Base-by-base conservation (phyloP, 2,797 vertebrate species). In the Arctocebus calabarensis region DNA sequence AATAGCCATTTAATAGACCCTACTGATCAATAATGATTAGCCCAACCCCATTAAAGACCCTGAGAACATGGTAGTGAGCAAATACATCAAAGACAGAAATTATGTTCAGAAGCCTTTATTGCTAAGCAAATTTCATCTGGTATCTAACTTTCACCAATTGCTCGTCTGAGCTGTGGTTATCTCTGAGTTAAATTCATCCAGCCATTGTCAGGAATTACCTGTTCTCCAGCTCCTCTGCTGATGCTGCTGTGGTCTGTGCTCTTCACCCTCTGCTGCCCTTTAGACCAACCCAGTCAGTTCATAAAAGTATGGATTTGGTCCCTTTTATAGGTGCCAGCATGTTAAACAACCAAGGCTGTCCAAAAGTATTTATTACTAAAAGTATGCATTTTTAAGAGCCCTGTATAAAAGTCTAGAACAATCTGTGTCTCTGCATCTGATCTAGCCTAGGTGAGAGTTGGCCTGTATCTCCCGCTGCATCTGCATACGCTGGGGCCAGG, bases 221-320 rank as follows among this genome's bases (percentile, higher is more conserved):
- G 0, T 59, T 34, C 61, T 73, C 77, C 55, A 34, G 40, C 10
- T 34, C 2, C 37, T 40, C 62, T 37, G 9, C 43, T 20, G 9
- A 1, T 13, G 23, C 3, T 8, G 14, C 52, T 64, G 0, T 32
- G 48, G 19, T 4, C 2, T 14, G 23, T 7, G 22, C 9, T 82
- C 23, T 48, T 45, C 32, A 7, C 78, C 29, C 57, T 45, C 27
- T 32, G n/a, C 32, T 71, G 27, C 55, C 37, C 77, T 34, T 57
- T 3, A 4, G 37, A 29, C 87, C 59, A 43, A 22, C 2, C n/a
- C n/a, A 32, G 57, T 14, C 43, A 43, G 23, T 55, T 84, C 45
- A 10, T 32, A 48, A 90, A 89, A 73, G 22, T 9, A 73, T 4
- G 45, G 22, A 40, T 71, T 10, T 52, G 10, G 22, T 17, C 19